Base-by-base conservation (phyloP, 1,140 invertebrate species). In the Bacillus rossius region DNA sequence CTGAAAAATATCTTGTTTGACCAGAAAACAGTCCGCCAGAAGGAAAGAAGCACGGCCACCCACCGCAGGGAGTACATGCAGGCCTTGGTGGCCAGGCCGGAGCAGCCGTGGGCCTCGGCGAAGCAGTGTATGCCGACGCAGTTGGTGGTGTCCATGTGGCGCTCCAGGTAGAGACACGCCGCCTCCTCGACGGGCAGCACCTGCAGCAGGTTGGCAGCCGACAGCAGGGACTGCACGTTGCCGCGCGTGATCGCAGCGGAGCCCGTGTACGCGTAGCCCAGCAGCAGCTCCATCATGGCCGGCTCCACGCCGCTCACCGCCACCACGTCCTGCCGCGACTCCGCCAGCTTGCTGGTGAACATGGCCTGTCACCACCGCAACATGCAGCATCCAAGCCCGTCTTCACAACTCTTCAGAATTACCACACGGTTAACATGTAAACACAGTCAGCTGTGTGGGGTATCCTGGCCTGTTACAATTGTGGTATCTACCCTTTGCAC, bases 261-360 rank as follows among this genome's bases (percentile, higher is more conserved):
- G 42, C 79, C 75, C 5, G 79, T 80, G 64, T 84, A 84, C 5
- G 81, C 79, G 67, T 80, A 84, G 56, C 82, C 77, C 8, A 84
- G 61, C 0, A 83, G 71, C 3, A 79, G 65, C 25, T 69, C 64
- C 47, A 82, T 62, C 69, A 77, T 81, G 1, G 70, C 61, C 7
- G 73, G 67, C 48, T 81, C 79, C n/a, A 83, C 73, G 42, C 78
- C 79, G 62, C 78, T 77, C 4, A 83, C 63, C 34, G 70, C 70
- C 23, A 83, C 75, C 57, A 73, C 71, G 14, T 75, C 64, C 60
- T 79, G 74, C 8, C 73, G 65, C 42, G 71, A 73, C 62, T 81
- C 79, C 2, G 71, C 71, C 68, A 80, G 66, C 40, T 74, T 70
- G 29, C 70, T 69, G 7, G 65, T 66, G 60, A 81, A 80, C 77